phyloP scores from a whole-genome alignment of 2,888 invertebrate species.

The Amorpha juglandis region DNA sequence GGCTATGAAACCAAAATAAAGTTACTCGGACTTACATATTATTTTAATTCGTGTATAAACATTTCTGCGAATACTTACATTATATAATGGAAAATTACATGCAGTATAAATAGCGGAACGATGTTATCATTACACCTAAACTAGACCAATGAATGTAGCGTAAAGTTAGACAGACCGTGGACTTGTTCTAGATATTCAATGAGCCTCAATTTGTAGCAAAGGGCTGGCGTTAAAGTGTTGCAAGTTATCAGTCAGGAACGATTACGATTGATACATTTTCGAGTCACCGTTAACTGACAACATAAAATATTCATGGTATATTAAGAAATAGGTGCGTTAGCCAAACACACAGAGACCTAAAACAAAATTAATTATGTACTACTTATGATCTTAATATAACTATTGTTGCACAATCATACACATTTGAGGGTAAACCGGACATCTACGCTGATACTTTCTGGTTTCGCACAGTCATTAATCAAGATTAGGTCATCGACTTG shows the following conservation, averaged over 20 bases:
- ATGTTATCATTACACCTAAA: conserved; percentile 60
- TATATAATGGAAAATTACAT: conserved; percentile 61
- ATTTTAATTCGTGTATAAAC: conserved; percentile 19
- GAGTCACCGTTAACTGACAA: background rate
- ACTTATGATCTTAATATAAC: background rate
- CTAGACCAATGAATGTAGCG: conserved; percentile 46
- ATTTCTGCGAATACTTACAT: conserved; percentile 26
- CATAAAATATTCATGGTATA: no score
- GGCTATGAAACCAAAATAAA: background rate
- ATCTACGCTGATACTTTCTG: conserved; percentile 21
- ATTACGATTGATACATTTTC: conserved; percentile 8
- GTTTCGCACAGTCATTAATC: conserved; percentile 28
- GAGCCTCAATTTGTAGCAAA: conserved; percentile 49
- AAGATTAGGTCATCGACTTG: conserved; percentile 37
- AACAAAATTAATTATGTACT: background rate
- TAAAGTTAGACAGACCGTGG: conserved; percentile 44
- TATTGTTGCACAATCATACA: conserved; percentile 8
- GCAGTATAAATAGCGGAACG: conserved; percentile 59
- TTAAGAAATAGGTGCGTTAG: no score
- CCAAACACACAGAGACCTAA: background rate
- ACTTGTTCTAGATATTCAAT: conserved; percentile 57
- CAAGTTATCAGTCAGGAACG: conserved; percentile 30
- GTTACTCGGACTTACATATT: background rate
- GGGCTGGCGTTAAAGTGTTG: conserved; percentile 38
- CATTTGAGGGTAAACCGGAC: conserved; percentile 13